phyloP scores from a whole-genome alignment of 2,797 vertebrate genomes.

The Oryzias dopingdopingensis region DNA sequence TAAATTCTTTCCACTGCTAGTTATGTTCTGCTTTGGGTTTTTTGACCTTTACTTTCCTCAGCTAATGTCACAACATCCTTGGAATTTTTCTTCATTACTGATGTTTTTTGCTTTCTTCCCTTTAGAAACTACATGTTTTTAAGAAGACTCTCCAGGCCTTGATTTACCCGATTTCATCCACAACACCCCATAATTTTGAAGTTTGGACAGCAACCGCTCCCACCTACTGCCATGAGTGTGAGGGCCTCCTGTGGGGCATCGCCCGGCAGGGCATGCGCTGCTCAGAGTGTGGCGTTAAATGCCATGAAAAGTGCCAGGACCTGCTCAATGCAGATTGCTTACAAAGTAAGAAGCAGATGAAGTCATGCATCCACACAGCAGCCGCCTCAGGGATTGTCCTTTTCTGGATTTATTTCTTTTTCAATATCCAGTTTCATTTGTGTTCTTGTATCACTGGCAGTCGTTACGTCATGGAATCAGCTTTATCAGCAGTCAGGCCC shows the following conservation, averaged over 20 bases:
- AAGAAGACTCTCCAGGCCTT: conserved; percentile 96
- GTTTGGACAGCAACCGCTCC: conserved; percentile 97
- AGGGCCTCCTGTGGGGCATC: conserved; percentile 97
- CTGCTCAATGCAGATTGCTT: conserved; percentile 97
- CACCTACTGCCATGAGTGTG: conserved; percentile 97
- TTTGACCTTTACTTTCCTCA: too few species aligned
- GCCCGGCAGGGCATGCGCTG: conserved; percentile 97
- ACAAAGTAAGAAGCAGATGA: conserved; percentile 83
- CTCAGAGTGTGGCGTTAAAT: conserved; percentile 95
- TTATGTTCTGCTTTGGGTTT: too few species aligned
- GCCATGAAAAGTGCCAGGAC: conserved; percentile 98
- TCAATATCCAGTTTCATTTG: conserved; percentile 17
- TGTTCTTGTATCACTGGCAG: conserved; percentile 8
- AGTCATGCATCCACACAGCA: neutral
- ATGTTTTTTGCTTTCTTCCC: conserved; percentile 1
- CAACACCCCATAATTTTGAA: conserved; percentile 96
- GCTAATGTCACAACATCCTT: conserved; percentile 21
- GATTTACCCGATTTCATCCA: conserved; percentile 97
- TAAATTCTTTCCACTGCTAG: too few species aligned
- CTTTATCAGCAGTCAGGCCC: conserved; percentile 50
- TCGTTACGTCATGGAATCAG: conserved; percentile 45
- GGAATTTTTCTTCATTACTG: conserved; percentile 1
- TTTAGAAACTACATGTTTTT: conserved; percentile 94
- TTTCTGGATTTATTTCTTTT: neutral
- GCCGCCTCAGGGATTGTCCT: neutral